Base-by-base conservation (phyloP, 2,797 vertebrate genomes). In the Smutsia temminckii region DNA sequence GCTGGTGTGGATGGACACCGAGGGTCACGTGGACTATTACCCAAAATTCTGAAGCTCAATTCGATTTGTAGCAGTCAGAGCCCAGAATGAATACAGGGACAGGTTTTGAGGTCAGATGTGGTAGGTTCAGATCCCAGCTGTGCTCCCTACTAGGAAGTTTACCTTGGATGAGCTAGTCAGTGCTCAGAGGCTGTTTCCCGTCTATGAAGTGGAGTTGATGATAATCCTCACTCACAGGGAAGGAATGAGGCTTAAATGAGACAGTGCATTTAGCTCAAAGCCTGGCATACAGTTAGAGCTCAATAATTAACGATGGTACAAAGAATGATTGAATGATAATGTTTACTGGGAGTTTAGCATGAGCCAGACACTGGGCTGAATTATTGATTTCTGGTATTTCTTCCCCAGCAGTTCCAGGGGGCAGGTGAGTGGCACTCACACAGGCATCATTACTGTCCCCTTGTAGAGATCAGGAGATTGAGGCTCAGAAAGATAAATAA, bases 381-480 rank as follows among this genome's bases (percentile, higher is more conserved):
- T 32, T 23, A 20, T 2, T 1, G 13, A 37, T 16, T n/a, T 37
- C 37, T 37, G 64, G 53, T 5, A 2, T 74, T 59, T 72, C 40
- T 8, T 27, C 13, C 46, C 51, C 7, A 49, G 29, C 29, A 40
- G 23, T 80, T 46, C 61, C 51, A 46, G 57, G n/a, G 21, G 13
- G 27, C 6, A 6, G 68, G 2, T 6, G 16, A 6, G n/a, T 20
- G 63, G 12, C 18, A 0, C 1, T 1, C 6, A 32, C 9, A 7
- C 0, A 2, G 46, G 51, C 13, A 17, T 37, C 63, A 14, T 27
- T 40, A 2, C n/a, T 20, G 6, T 10, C 29, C n/a, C 21, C 51
- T 69, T 83, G 49, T 37, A 68, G 32, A 20, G 40, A 21, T 34
- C 53, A 57, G 74, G n/a, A 84, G 66, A 72, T 0, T 4, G 40